Percentiles rank a stretch among this genome's conserved stretches.
Conservation (phyloP, 35 echinoderm and acorn worm species). For the Diadema setosum region DNA sequence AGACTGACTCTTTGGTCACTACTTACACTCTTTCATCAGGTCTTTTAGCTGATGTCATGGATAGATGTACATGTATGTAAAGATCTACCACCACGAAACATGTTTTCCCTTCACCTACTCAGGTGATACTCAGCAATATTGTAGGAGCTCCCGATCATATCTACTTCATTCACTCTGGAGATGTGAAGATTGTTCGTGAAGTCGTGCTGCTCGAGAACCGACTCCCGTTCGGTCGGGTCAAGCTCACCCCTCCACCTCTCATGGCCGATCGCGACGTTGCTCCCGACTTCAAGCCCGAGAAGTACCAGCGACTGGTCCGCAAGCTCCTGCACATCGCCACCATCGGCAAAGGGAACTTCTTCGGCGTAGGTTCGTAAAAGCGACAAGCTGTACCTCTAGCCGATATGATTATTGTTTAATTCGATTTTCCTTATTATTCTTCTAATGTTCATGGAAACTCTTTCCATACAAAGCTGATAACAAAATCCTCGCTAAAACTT, state of each 20-base stretch:
- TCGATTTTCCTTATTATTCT: too few relatives aligned
- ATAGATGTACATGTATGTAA: too few relatives aligned
- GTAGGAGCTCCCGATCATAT: constrained; percentile 57
- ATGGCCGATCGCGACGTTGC: constrained; percentile 30
- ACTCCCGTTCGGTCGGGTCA: constrained; percentile 33
- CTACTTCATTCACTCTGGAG: constrained; percentile 83
- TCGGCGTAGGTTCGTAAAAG: constrained; percentile 88
- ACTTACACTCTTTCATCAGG: too few relatives aligned
- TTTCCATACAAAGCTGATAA: too few relatives aligned
- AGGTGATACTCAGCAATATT: constrained; percentile 82
- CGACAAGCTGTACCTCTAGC: too few relatives aligned
- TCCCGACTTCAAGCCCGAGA: constrained; percentile 11
- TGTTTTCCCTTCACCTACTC: too few relatives aligned
- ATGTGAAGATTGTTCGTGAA: constrained; percentile 80
- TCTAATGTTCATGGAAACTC: too few relatives aligned
- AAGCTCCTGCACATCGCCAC: constrained; percentile 71
- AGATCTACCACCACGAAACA: too few relatives aligned
- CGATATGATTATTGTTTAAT: too few relatives aligned
- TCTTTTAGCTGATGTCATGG: too few relatives aligned
- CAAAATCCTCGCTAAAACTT: too few relatives aligned
- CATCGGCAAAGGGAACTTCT: constrained; percentile 77
- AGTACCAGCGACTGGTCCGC: constrained; percentile 30
- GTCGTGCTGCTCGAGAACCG: constrained; percentile 47
- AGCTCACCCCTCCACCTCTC: constrained; percentile 55
- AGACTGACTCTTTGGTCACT: too few relatives aligned